A percentile compares a stretch with the other conserved stretches of the same genome.
Conservation (phyloP, 2,888 invertebrate genomes). For the Oasisia sp. region DNA sequence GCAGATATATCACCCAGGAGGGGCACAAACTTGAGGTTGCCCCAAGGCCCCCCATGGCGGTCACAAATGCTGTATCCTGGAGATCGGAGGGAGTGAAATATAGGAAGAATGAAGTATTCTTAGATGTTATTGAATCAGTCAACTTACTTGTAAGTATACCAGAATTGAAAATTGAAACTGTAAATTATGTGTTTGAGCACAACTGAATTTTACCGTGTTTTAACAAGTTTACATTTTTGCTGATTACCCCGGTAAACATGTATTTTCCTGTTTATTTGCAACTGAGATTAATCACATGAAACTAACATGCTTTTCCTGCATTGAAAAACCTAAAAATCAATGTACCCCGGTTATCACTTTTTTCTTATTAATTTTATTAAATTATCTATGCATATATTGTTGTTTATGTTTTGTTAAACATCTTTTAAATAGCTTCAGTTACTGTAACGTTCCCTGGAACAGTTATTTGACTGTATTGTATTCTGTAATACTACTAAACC, state of each 20-base stretch:
- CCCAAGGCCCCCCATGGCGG: conserved; percentile 95
- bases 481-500: no score
- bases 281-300: background rate
- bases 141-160: conserved; percentile 76
- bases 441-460: no score
- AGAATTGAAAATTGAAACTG: background rate
- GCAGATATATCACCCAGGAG: conserved; percentile 92
- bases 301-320: no score
- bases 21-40: conserved; percentile 97
- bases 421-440: background rate
- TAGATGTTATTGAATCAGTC: conserved; percentile 98
- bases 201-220: no score
- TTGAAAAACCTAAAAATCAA: background rate
- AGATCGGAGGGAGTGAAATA: conserved; percentile 98
- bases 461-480: no score
- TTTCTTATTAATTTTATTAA: no score
- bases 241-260: background rate
- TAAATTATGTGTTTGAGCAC: background rate
- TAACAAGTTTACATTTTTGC: background rate
- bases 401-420: background rate
- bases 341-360: no score
- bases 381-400: no score
- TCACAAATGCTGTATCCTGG: conserved; percentile 99
- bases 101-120: conserved; percentile 97
- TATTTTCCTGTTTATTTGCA: background rate